Evolutionary conservation across 2,888 invertebrate genomes (phyloP), one percentile per base, ranked within the genome.

Genomic region (Cerastis rubricosa): DNA sequence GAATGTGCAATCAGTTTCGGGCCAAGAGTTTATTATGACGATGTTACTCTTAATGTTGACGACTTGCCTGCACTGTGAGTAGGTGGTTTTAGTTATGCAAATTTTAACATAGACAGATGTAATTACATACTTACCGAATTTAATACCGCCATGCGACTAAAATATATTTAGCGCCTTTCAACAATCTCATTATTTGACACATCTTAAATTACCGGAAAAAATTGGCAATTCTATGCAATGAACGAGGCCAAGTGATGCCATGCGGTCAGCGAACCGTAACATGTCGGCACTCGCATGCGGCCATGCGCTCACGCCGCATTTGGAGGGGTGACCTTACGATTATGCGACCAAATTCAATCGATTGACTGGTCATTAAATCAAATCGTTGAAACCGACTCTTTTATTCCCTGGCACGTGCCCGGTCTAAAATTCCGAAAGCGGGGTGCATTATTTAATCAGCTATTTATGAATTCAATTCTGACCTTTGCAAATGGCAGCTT

Each of bases 261-360:
- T 81, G 89, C 90, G 94, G 93, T 94, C 95, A 93, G 88, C 91
- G 94, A 95, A 93, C 95, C 91, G 91, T 88, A 90, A 89, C 90
- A 91, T 89, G 91, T 91, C 90, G 87, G 90, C 90, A 90, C 92
- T 90, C 88, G 91, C 51, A 86, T 86, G 86, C 84, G 74, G 69
- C 78, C 83, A 90, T 89, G 90, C 91, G 90, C 90, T 83, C 90
- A 88, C 89, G 87, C 84, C 87, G 87, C 87, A 83, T 78, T 78
- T 74, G 66, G 70, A 54, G 74, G 75, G 84, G 76, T 84, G 84
- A 90, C 88, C 90, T 89, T 90, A 85, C 83, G 79, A 81, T 71
- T 71, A 86, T 84, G 77, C 84, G 63, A 86, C 85, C 83, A 80
- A 89, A 82, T 88, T 78, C 69, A 79, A 80, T 78, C 74, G 80